These are phyloP conservation scores for Iphiclides podalirius DNA, from an alignment of 2,888 invertebrate genomes.

Conservation along the genomic window DNA sequence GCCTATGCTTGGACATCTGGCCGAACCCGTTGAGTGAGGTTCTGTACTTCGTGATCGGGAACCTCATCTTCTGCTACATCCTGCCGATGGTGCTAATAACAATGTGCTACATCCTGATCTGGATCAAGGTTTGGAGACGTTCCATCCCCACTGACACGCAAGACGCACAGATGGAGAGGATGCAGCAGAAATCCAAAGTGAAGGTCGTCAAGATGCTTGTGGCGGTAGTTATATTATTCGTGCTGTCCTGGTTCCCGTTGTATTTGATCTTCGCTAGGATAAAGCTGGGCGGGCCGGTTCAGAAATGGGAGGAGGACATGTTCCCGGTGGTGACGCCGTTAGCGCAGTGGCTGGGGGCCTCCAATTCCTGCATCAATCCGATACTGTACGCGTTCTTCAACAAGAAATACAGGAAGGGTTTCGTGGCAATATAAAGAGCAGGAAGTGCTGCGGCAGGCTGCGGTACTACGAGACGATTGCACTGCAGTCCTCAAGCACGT, in stretches of 20 bases:
- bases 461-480: constrained; percentile 93
- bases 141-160: constrained; percentile 95
- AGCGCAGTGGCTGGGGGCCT: constrained; percentile 95
- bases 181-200: constrained; percentile 96
- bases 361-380: constrained; percentile 97
- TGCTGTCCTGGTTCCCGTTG: constrained; percentile 94
- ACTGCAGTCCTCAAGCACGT: constrained; percentile 91
- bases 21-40: constrained; percentile 90
- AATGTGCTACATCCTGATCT: constrained; percentile 94
- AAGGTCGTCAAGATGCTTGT: constrained; percentile 97
- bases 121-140: constrained; percentile 93
- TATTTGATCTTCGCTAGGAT: constrained; percentile 94
- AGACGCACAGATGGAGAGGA: constrained; percentile 93
- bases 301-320: constrained; percentile 89
- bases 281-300: constrained; percentile 88
- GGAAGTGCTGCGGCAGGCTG: constrained; percentile 91
- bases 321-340: constrained; percentile 91
- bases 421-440: constrained; percentile 92
- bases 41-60: constrained; percentile 92
- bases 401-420: constrained; percentile 94
- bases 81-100: constrained; percentile 94
- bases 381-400: constrained; percentile 97
- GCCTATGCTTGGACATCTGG: constrained; percentile 91
- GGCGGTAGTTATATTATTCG: constrained; percentile 95
- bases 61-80: constrained; percentile 93